Conservation (phyloP, 2,888 invertebrate genomes). For the Brenthis hecate region DNA sequence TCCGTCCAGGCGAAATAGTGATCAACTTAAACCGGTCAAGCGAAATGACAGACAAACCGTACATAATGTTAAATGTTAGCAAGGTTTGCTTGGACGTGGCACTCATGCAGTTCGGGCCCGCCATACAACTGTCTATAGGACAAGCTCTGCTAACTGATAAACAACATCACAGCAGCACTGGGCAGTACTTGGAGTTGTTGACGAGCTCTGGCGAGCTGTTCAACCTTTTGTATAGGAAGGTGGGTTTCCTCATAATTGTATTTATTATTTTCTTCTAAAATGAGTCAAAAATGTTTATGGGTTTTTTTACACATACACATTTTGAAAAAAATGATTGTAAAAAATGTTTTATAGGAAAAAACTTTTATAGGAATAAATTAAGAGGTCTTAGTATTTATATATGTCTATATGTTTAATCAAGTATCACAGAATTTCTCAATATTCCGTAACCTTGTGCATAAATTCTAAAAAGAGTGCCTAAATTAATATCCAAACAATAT, state of each 20-base stretch:
- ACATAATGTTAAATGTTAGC: slow-evolving; percentile 87
- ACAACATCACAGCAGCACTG: slow-evolving; percentile 87
- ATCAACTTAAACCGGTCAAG: slow-evolving; percentile 85
- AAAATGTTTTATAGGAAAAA: no score
- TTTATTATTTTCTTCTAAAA: no score
- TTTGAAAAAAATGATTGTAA: no score
- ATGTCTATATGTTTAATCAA: no score
- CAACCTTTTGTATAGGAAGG: slow-evolving; percentile 89
- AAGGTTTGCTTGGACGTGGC: slow-evolving; percentile 88
- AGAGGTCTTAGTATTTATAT: no score
- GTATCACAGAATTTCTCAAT: no score
- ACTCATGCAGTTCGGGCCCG: slow-evolving; percentile 90
- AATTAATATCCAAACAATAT: background rate
- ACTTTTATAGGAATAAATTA: no score
- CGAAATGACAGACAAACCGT: slow-evolving; percentile 86
- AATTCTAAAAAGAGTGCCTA: no score
- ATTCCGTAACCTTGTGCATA: no score
- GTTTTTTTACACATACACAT: no score
- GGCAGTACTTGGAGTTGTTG: slow-evolving; percentile 89
- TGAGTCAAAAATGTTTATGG: no score
- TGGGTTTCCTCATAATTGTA: slow-evolving; percentile 49
- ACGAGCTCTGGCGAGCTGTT: slow-evolving; percentile 86
- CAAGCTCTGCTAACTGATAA: slow-evolving; percentile 85
- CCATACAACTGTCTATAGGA: slow-evolving; percentile 83
- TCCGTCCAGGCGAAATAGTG: slow-evolving; percentile 81